phyloP scores from a whole-genome alignment of 1,140 invertebrate species.

The Polyergus mexicanus region DNA sequence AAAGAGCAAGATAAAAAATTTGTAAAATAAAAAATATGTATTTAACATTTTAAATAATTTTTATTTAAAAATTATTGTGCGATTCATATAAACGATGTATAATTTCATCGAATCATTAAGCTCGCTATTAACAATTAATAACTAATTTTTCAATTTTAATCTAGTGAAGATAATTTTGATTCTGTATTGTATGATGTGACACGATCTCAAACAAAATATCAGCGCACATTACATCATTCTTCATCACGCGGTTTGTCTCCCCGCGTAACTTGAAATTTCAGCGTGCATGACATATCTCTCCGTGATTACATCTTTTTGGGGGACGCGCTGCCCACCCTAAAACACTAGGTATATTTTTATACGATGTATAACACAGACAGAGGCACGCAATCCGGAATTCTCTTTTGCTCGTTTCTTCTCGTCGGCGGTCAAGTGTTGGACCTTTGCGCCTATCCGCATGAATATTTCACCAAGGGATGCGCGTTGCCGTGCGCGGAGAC shows the following conservation, averaged over 20 bases:
- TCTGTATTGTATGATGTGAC: background rate
- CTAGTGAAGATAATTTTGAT: background rate
- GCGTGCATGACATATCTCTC: slow-evolving; percentile 23
- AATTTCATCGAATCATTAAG: background rate
- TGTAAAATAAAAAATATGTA: background rate
- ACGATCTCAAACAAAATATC: background rate
- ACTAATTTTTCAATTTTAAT: background rate
- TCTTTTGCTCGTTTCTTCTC: slow-evolving; percentile 21
- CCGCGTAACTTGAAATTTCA: slow-evolving; percentile 17
- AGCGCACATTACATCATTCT: slow-evolving; percentile 37
- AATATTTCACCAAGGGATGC: slow-evolving; percentile 52
- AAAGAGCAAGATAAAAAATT: background rate
- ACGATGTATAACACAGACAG: background rate
- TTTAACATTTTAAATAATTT: background rate
- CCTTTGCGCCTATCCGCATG: slow-evolving; percentile 47
- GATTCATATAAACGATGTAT: background rate
- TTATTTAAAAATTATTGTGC: background rate
- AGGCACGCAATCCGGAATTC: slow-evolving; percentile 10
- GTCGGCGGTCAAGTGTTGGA: slow-evolving; percentile 54
- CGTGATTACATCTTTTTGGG: slow-evolving; percentile 38
- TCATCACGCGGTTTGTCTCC: background rate
- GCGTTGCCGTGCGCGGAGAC: slow-evolving; percentile 2
- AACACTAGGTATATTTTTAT: slow-evolving; percentile 35
- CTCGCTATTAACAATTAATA: background rate
- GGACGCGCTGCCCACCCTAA: background rate